Evolutionary conservation across 1,140 invertebrate genomes (phyloP), one percentile per base, ranked within the genome.

Genomic region (Pseudachorutes palmiensis): DNA sequence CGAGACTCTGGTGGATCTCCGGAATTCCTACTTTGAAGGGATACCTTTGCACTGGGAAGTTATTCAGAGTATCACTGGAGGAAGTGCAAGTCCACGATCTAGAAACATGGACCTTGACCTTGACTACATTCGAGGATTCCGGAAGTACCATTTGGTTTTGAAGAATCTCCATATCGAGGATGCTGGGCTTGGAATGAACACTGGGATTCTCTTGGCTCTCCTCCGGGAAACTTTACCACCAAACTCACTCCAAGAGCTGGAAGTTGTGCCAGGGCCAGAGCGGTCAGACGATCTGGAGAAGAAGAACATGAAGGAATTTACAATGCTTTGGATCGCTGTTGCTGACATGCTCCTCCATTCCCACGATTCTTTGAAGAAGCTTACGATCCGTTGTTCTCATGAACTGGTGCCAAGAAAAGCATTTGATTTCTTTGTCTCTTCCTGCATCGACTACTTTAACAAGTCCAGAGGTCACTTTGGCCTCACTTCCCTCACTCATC

Each of bases 401-500:
- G 36, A 41, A 5, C 5, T 9, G 19, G 19, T 41, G 19, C 36
- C 36, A 19, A 5, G 36, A 19, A 41, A 41, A 5, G 9, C 51
- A 55, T 55, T 14, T 55, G 24, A 55, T 22, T 5, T 14, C 51
- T 19, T 19, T 55, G 51, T 32, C n/a, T 30, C 31, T 41, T 48
- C 33, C 28, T 22, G 57, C 26, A 19, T 66, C 58, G 31, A 57
- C 3, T 22, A 55, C 24, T 55, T 55, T 22, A 33, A 24, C 5
- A 57, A 57, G 12, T 62, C 49, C 24, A 41, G 26, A 1, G 36
- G 32, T 3, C 41, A 62, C 5, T 22, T 67, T 14, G 22, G 32
- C 22, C 2, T 41, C 36, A 9, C 36, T 5, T 41, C 36, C 19
- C 36, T 71, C n/a, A 66, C 66, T 19, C 31, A 66, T n/a, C 28